Percentiles rank a stretch among this genome's conserved stretches.
phyloP scores from a whole-genome alignment of 2,888 invertebrate species.

The Pemphredon lugubris region DNA sequence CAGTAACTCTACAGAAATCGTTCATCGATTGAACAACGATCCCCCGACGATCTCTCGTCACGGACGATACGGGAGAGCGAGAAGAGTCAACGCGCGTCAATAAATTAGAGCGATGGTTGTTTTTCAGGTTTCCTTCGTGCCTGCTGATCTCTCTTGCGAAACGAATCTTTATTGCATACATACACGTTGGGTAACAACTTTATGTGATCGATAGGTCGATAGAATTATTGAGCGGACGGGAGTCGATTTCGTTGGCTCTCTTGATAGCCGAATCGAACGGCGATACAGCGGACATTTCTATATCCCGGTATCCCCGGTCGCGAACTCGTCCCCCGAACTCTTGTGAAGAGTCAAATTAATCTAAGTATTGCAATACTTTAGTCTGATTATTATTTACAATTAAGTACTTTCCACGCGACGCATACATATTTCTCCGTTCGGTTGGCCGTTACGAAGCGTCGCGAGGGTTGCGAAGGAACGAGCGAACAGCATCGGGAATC shows the following conservation, averaged over 20 bases:
- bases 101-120: slow-evolving; percentile 43
- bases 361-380: slow-evolving; percentile 31
- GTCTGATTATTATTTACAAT: slow-evolving; percentile 53
- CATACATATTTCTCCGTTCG: slow-evolving; percentile 8
- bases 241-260: background rate
- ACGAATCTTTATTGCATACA: slow-evolving; percentile 54
- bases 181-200: slow-evolving; percentile 30
- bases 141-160: slow-evolving; percentile 32
- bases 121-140: slow-evolving; percentile 10
- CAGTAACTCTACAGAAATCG: slow-evolving; percentile 64
- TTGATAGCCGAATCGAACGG: background rate
- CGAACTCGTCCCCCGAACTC: background rate
- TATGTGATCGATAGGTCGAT: slow-evolving; percentile 13
- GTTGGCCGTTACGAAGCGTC: background rate
- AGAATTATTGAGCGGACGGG: slow-evolving; percentile 6
- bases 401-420: slow-evolving; percentile 44
- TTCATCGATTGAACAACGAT: no score
- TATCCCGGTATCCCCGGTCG: slow-evolving; percentile 6
- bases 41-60: slow-evolving; percentile 29
- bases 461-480: slow-evolving; percentile 10
- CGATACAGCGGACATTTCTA: background rate
- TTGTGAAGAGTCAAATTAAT: slow-evolving; percentile 16
- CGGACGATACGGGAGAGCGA: slow-evolving; percentile 21
- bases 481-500: background rate
- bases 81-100: slow-evolving; percentile 22